Base-by-base conservation (phyloP, 1,140 invertebrate species). In the Augochlora pura region DNA sequence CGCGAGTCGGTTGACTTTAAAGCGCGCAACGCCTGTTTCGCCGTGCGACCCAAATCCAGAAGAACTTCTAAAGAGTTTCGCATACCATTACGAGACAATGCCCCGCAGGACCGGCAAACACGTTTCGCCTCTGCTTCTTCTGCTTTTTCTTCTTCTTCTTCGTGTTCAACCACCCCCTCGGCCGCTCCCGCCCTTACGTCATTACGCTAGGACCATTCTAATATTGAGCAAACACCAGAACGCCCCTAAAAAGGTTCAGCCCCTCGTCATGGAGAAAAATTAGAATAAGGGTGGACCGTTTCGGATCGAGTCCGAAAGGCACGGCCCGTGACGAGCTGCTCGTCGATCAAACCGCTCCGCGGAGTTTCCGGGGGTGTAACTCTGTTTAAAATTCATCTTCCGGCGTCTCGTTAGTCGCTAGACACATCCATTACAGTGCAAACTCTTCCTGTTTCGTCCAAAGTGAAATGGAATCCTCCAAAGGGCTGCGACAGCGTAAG, bases 381-480 rank as follows among this genome's bases (percentile, higher is more conserved):
- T 54, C 49, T 54, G 76, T 78, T 78, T 72, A 65, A 72, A 71
- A 77, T 77, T 63, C 75, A 71, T 18, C 60, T 72, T 72, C 60
- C 57, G n/a, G 23, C 4, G 32, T 64, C 71, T 25, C 25, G 38
- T 73, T 42, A 38, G 8, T 38, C 21, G n/a, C 38, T 1, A 23
- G 42, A 49, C 27, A 46, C 57, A 25, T 60, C 73, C 25, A 69
- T 77, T 64, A 72, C 69, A 21, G 25, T 1, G 18, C n/a, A 57
- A 49, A 57, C 32, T 64, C 46, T 49, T 52, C 46, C 52, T 49
- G 63, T 66, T 72, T 62, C 60, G 71, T 71, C 60, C 39, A 16
- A 16, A 16, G 7, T 8, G 1, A 4, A 54, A 78, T 42, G 42
- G 14, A 64, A 54, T 64, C 38, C 23, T 21, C 6, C 9, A 23